Percentiles rank a stretch among this genome's conserved stretches.
Evolutionary conservation across 2,113 vertebrate genomes (phyloP).

Genomic region (Struthio camelus): DNA sequence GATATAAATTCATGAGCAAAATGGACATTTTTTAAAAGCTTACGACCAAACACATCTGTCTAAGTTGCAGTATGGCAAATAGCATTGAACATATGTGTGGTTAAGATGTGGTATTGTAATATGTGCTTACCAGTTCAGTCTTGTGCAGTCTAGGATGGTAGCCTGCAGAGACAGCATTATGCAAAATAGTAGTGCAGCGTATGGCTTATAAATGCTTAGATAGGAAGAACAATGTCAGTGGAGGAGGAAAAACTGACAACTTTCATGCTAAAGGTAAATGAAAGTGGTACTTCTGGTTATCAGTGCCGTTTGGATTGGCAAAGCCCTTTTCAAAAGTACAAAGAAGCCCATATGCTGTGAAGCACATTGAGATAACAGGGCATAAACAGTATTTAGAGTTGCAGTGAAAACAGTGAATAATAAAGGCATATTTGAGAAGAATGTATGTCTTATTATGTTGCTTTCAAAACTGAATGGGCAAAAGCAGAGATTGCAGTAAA

Average conservation of each 20-base stretch:
- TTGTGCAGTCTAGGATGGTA: not conserved
- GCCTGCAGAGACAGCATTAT: not conserved
- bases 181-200: not conserved
- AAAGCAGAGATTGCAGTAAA: not conserved
- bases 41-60: not conserved
- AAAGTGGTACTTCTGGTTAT: not conserved
- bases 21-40: not conserved
- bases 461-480: not conserved
- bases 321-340: not conserved
- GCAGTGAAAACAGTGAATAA: not conserved
- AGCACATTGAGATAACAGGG: not conserved
- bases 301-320: not conserved
- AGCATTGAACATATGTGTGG: no score
- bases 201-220: not conserved
- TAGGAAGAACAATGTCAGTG: not conserved
- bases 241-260: not conserved
- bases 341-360: not conserved
- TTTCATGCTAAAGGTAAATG: not conserved
- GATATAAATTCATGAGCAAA: not conserved
- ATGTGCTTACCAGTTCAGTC: not conserved
- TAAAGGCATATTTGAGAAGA: not conserved
- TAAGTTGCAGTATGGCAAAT: not conserved
- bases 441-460: not conserved
- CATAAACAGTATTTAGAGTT: rapidly evolving
- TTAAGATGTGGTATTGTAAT: rapidly evolving